These are phyloP conservation scores for Rhizoglyphus robini DNA, from an alignment of 1,140 invertebrate species.

Conservation along the genomic window DNA sequence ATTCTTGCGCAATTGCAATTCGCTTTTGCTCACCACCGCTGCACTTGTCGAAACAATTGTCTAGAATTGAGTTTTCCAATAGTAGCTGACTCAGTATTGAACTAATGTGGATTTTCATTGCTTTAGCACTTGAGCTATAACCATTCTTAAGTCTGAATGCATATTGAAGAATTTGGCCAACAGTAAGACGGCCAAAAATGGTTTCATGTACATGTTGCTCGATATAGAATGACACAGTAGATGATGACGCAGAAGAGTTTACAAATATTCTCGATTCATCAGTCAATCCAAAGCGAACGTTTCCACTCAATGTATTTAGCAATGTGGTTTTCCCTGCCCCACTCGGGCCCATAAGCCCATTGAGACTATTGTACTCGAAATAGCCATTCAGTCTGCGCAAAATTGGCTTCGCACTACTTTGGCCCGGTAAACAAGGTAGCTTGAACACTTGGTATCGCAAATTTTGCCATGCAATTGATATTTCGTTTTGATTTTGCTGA, in stretches of 20 bases:
- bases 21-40: constrained; percentile 76
- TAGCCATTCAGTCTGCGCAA: constrained; percentile 11
- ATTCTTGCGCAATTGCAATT: constrained; percentile 78
- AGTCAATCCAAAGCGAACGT: background rate
- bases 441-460: background rate
- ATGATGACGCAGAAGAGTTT: background rate
- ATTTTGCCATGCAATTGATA: background rate
- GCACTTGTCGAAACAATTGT: background rate
- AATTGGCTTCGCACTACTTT: background rate
- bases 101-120: background rate
- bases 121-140: too few species aligned
- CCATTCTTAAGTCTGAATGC: constrained; percentile 5
- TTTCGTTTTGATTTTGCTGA: too few species aligned
- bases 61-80: background rate
- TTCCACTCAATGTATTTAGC: constrained; percentile 20
- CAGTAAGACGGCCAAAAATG: background rate
- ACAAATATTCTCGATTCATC: background rate
- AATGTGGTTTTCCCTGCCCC: constrained; percentile 29
- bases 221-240: background rate
- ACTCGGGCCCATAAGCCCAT: constrained; percentile 26
- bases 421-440: background rate
- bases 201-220: constrained; percentile 2
- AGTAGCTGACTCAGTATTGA: background rate
- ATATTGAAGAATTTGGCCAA: background rate
- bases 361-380: background rate